phyloP scores from a whole-genome alignment of 64 coral and sea anemone species.

The Catalaphyllia jardinei region DNA sequence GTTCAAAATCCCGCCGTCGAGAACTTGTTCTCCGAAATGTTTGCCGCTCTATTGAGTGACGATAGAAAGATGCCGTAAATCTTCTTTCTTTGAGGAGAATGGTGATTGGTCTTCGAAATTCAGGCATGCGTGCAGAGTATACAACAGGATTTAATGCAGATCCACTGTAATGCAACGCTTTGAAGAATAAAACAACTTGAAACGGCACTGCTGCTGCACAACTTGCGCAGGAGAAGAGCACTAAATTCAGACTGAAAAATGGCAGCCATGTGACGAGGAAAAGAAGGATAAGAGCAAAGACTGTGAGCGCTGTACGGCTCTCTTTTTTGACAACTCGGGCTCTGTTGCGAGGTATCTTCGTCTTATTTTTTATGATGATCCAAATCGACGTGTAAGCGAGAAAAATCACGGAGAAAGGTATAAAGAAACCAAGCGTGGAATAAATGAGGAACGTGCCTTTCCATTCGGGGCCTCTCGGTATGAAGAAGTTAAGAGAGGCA shows the following conservation, averaged over 20 bases:
- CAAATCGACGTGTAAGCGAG: constrained; percentile 73
- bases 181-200: constrained; percentile 71
- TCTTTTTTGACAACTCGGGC: constrained; percentile 77
- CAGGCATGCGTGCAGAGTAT: constrained; percentile 84
- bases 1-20: constrained; percentile 20
- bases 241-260: constrained; percentile 90
- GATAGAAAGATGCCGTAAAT: constrained; percentile 50
- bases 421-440: constrained; percentile 79
- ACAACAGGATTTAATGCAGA: constrained; percentile 83
- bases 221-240: constrained; percentile 61
- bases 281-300: constrained; percentile 71
- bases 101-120: constrained; percentile 76
- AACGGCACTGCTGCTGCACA: constrained; percentile 49
- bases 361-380: constrained; percentile 67
- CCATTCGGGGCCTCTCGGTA: constrained; percentile 82
- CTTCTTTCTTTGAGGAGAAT: constrained; percentile 55
- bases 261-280: constrained; percentile 89
- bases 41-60: neutral
- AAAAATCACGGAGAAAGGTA: constrained; percentile 77
- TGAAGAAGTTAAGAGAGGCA: constrained; percentile 66
- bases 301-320: constrained; percentile 72
- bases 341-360: constrained; percentile 60
- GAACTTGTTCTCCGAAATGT: neutral
- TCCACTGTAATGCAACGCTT: constrained; percentile 79
- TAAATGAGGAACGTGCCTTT: constrained; percentile 83